phyloP scores from a whole-genome alignment of 2,797 vertebrate genomes.

The Cynodonichthys magdalenae region DNA sequence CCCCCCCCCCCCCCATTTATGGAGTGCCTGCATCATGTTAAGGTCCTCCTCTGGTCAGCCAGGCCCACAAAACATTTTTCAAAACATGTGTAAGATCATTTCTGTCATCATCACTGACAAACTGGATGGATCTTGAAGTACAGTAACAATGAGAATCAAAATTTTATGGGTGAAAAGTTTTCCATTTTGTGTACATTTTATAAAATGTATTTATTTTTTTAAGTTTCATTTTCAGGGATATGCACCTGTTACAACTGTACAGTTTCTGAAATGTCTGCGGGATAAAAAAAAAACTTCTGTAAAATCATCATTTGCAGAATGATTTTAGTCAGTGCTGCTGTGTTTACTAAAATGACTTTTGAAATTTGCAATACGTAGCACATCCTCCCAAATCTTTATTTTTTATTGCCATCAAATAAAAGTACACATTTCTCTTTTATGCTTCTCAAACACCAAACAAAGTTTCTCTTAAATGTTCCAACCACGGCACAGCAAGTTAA shows the following conservation, averaged over 20 bases:
- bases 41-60: no score
- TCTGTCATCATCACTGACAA: no score
- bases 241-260: no score
- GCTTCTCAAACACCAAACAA: constrained; percentile 16
- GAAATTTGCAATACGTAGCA: constrained; percentile 28
- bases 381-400: constrained; percentile 18
- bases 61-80: no score
- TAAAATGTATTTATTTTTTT: no score
- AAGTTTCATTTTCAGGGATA: neutral
- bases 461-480: constrained; percentile 13
- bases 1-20: no score
- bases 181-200: neutral
- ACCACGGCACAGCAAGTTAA: neutral
- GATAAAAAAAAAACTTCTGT: no score
- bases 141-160: neutral
- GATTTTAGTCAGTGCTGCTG: constrained; percentile 21
- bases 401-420: constrained; percentile 33
- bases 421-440: constrained; percentile 25
- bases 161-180: neutral
- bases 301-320: constrained; percentile 10
- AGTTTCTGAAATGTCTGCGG: no score
- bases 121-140: no score
- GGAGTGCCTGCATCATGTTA: no score
- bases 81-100: no score
- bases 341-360: constrained; percentile 24